Base-by-base conservation (phyloP, 2,888 invertebrate genomes). In the Calliphora vomitoria region DNA sequence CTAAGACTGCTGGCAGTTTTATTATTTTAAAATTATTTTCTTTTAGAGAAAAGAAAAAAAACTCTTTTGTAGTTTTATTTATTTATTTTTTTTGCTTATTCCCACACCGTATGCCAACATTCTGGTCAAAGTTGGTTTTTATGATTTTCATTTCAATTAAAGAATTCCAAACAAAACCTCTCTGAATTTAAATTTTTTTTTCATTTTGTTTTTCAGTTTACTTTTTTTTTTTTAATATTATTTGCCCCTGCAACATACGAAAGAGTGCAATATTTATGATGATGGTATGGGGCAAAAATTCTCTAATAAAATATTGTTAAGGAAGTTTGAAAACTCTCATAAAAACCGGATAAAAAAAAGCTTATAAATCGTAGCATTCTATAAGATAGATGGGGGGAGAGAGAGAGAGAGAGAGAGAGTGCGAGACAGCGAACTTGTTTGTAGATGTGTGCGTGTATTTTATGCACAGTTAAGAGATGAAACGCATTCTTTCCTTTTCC, bases 271-370 rank as follows among this genome's bases (percentile, higher is more conserved):
- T 50, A 60, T 53, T 47, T 69, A n/a, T 68, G 85, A 72, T 58
- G 13, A 31, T 64, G 18, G 62, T n/a, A 31, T 13, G 41, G n/a
- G 62, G n/a, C 15, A 31, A 69, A 75, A 50, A 83, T 66, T 68
- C 66, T 74, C 11, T 76, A 71, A 83, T 83, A 86, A 76, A 83
- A 83, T 64, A 86, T 74, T 80, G 60, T 76, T 80, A 71, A 75
- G 79, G 75, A 86, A 86, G 83, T 86, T 83, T 71, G 5, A 82
- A 64, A 86, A 87, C 50, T 81, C 71, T 44, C 76, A 83, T 83
- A 80, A 83, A 83, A 86, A 50, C 20, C 55, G 69, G 74, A 74
- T 55, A 68, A 62, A 74, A 62, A 74, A 86, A 82, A 71, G 80
- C 69, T 76, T 80, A 76, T 75, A 81, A 75, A 83, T 81, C 44